These are phyloP conservation scores for Macrotis lagotis DNA, from an alignment of 2,113 vertebrate species.

Conservation along the genomic window DNA sequence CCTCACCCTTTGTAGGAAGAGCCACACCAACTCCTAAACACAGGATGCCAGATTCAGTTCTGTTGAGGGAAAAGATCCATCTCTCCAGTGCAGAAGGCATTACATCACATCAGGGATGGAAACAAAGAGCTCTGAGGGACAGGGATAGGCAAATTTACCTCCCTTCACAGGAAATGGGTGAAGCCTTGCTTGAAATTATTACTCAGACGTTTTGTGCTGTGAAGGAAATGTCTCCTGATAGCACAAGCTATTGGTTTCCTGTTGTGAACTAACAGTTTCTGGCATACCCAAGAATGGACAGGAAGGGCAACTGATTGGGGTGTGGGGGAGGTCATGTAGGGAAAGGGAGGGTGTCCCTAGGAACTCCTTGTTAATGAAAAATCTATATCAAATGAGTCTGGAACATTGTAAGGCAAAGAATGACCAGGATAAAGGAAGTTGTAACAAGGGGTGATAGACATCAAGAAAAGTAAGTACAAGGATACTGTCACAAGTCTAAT, in stretches of 20 bases:
- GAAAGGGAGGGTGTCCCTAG: conserved; percentile 69
- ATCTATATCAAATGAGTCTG: conserved; percentile 52
- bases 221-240: conserved; percentile 96
- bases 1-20: conserved; percentile 13
- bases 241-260: conserved; percentile 93
- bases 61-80: conserved; percentile 54
- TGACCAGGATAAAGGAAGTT: background rate
- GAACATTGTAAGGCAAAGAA: background rate
- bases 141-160: conserved; percentile 85
- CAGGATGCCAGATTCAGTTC: conserved; percentile 41
- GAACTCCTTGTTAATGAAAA: conserved; percentile 75
- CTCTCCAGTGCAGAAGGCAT: conserved; percentile 55
- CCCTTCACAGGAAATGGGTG: conserved; percentile 94
- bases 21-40: background rate
- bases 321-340: conserved; percentile 11
- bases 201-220: conserved; percentile 87
- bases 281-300: conserved; percentile 77
- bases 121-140: conserved; percentile 76
- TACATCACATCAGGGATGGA: conserved; percentile 71
- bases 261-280: conserved; percentile 89
- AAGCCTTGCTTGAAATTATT: conserved; percentile 90
- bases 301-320: conserved; percentile 81
- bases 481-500: background rate
- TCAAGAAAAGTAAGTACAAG: background rate
- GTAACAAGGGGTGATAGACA: background rate